Base-by-base conservation (phyloP, 2,113 vertebrate species). In the Chionis minor region DNA sequence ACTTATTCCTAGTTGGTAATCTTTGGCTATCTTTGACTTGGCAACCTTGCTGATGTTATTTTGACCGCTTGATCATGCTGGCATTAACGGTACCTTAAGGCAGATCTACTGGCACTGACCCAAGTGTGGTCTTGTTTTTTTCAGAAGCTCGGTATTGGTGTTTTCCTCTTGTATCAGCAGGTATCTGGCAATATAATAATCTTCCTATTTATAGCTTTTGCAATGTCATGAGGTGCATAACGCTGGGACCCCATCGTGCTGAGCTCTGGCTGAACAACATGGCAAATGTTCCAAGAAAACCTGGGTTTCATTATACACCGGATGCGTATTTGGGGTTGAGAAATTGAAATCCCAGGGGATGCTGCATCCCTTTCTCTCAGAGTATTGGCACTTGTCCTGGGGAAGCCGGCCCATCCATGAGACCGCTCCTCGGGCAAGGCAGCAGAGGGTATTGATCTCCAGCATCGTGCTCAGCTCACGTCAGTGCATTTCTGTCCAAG, bases 91-190 rank as follows among this genome's bases (percentile, higher is more conserved):
- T 65, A 73, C 61, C 52, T 75, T 86, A 67, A 61, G 72, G 47
- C n/a, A 86, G 71, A 61, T 63, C 52, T 78, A 9, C 38, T 65
- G 86, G 81, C 73, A 89, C 56, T 24, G 40, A 79, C 40, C 38
- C 44, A 61, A 72, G 47, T 9, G 30, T 33, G 45, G 38, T 59
- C 86, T 87, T 92, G 42, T 81, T 74, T 81, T 87, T 90, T 69
- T 62, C 44, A 44, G 44, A 14, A 82, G 20, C 44, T 91, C 56
- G 74, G 3, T 91, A 84, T 10, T 72, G 65, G 88, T 84, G 56
- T 75, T 87, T 89, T 92, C 73, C 65, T 92, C 73, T 72, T 58
- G 21, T 58, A 91, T 72, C 81, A 92, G 95, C 83, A 91, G 73
- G 65, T 89, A 79, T 45, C 83, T 94, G 77, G 86, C 81, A 91